Evolutionary conservation across 2,888 invertebrate genomes (phyloP).

Genomic region (Habrosyne pyritoides): DNA sequence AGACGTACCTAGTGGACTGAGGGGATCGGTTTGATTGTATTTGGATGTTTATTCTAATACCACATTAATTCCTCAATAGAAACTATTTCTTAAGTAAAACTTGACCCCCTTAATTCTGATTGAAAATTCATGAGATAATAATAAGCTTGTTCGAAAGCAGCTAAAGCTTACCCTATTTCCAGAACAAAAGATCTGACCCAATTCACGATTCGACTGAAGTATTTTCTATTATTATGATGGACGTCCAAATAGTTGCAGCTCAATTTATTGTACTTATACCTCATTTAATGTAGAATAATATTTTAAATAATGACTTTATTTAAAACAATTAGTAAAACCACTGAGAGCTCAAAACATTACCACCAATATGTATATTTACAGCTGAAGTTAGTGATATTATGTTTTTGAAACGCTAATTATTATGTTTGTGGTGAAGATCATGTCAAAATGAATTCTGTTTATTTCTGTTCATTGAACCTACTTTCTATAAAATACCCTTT

Average conservation of each 20-base stretch:
- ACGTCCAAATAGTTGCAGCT: background rate
- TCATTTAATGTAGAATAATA: no score
- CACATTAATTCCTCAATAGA: background rate
- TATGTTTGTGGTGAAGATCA: no score
- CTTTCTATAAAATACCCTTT: slow-evolving; percentile 48
- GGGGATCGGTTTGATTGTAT: no score
- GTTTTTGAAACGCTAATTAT: no score
- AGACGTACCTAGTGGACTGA: no score
- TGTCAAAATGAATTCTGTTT: slow-evolving; percentile 14
- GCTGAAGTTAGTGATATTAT: no score
- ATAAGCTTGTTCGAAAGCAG: background rate
- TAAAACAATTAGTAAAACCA: no score
- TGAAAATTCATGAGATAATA: background rate
- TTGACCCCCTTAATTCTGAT: background rate
- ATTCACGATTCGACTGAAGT: background rate
- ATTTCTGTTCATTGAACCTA: slow-evolving; percentile 19
- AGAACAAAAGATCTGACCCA: background rate
- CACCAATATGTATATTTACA: no score
- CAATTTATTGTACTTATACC: slow-evolving; percentile 9
- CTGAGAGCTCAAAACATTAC: no score
- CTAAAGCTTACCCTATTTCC: background rate
- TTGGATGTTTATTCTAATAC: no score
- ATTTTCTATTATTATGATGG: background rate
- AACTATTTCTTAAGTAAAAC: background rate
- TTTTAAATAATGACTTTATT: no score